Evolutionary conservation across 2,888 invertebrate species (phyloP), one percentile per base, ranked within the genome.

Genomic region (Synergus umbraculus): DNA sequence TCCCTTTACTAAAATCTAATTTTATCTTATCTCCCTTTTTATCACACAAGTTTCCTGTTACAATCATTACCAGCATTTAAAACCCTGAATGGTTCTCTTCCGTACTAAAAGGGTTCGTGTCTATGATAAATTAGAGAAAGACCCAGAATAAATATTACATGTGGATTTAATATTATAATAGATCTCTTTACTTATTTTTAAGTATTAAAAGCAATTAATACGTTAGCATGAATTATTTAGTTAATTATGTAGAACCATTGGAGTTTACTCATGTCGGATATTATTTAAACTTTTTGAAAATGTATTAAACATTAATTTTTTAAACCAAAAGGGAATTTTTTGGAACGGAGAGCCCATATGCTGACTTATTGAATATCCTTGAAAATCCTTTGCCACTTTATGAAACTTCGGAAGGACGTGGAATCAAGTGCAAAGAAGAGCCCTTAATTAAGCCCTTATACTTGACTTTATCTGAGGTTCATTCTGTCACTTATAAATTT

Each of bases 331-430:
- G 94, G 84, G 95, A 96, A 46, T 97, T 97, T 92, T 98, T 97
- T 91, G 97, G 97, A 41, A 96, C 96, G 0, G 93, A 94, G 66
- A 97, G 96, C 87, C 97, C 97, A 0, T 98, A 96, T 92, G 95
- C 95, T 0, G 96, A 97, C 91, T 91, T 97, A 5, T 92, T 96
- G 44, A 95, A 96, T 88, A 94, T 94, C 83, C 93, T 95, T 54
- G 93, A 94, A 81, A 94, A 95, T 81, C 95, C 95, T 10, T 94
- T 94, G 0, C 94, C 94, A 0, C 93, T 95, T 84, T 94, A 95
- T 86, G 94, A 95, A 80, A 93, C 94, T 4, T 94, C 94, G 0
- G 92, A 94, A 83, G 86, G 87, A 67, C 94, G 94, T 88, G 95
- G 95, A 0, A 93, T 95, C 80, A 95, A 94, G 82, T 94, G 94